Evolutionary conservation across 2,113 vertebrate genomes (phyloP), one percentile per base, ranked within the genome.

Genomic region (Actinemys pallida): DNA sequence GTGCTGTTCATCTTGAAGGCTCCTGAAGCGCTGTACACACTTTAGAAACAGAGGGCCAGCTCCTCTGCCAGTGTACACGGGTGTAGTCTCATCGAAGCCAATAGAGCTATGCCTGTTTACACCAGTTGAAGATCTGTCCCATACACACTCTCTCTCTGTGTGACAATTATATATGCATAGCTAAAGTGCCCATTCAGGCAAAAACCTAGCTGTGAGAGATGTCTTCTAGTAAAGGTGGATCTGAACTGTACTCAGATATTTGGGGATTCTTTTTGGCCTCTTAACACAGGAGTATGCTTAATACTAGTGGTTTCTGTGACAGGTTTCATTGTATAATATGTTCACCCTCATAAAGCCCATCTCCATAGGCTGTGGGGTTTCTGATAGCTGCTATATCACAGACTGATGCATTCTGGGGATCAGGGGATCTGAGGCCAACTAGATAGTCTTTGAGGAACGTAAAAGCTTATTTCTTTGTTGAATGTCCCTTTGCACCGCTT

Each of bases 181-280:
- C 10, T 75, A 42, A 75, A 42, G 39, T 76, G 39, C 24, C 24
- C 72, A 76, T 25, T 45, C 72, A 76, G 65, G 72, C 72, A 76
- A 45, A 69, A 45, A 13, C 42, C 72, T 42, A 92, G 35, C 42
- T 65, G 35, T 91, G 85, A 72, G 47, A 95, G 31, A 24, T 49
- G 72, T 45, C 72, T 76, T 76, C 24, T 45, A 27, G 45, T 76
- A 27, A 76, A 45, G 42, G 59, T 49, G 57, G 72, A n/a, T 49
- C 1, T 53, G 20, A 56, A 59, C 53, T 69, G 13, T 45, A 39
- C 29, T 69, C 35, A 20, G 53, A 25, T 91, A 3, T 35, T 49
- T 79, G 91, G 20, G 35, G 79, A 88, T 11, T 24, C 65, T 93
- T 90, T 88, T 90, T 88, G 88, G 80, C 19, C 29, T 22, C 56